Evolutionary conservation across 2,888 invertebrate genomes (phyloP).

Genomic region (Coenonympha arcania): DNA sequence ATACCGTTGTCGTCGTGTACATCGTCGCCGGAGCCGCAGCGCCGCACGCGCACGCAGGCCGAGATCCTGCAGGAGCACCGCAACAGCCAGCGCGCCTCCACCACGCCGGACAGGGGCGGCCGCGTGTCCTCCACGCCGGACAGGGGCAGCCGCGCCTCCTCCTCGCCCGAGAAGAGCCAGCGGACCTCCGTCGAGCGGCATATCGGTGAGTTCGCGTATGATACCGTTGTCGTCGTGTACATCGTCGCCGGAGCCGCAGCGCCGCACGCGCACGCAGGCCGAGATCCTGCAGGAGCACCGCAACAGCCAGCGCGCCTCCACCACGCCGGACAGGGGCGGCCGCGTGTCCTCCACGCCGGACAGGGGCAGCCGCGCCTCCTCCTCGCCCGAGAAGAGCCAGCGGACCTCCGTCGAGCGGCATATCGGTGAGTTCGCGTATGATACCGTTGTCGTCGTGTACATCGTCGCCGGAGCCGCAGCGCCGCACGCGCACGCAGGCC

Average conservation of each 20-base stretch:
- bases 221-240: too few species aligned
- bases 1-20: slow-evolving; percentile 57
- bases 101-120: slow-evolving; percentile 9
- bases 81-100: slow-evolving; percentile 33
- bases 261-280: slow-evolving; percentile 62
- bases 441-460: too few species aligned
- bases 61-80: slow-evolving; percentile 64
- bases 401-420: too few species aligned
- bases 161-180: slow-evolving; percentile 29
- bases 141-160: slow-evolving; percentile 35
- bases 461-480: too few species aligned
- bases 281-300: slow-evolving; percentile 64
- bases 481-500: slow-evolving; percentile 62
- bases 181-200: slow-evolving; percentile 32
- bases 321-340: slow-evolving; percentile 6
- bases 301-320: slow-evolving; percentile 34
- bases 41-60: slow-evolving; percentile 54
- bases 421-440: too few species aligned
- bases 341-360: too few species aligned
- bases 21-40: slow-evolving; percentile 52
- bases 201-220: slow-evolving; percentile 48
- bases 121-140: slow-evolving; percentile 22
- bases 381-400: too few species aligned
- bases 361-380: too few species aligned
- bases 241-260: slow-evolving; percentile 53